These are phyloP conservation scores for Caenorhabditis sp. DNA, from an alignment of 2,888 invertebrate species.

Conservation along the genomic window DNA sequence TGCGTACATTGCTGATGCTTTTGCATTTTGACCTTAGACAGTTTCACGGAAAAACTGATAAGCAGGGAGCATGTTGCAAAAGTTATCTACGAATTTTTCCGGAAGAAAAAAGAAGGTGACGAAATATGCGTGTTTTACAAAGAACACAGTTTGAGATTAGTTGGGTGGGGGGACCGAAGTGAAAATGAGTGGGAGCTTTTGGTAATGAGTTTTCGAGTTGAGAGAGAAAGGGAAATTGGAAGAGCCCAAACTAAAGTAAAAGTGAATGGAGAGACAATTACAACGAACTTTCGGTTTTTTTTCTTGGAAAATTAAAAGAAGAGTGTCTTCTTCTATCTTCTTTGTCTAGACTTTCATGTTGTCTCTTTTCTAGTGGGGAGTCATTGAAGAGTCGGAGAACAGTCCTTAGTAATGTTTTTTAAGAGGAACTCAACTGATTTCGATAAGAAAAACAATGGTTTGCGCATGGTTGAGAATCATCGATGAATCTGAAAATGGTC, in stretches of 20 bases:
- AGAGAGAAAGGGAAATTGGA: conserved; percentile 28
- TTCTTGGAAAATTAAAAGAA: conserved; percentile 29
- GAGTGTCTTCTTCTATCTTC: neutral
- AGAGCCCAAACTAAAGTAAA: neutral
- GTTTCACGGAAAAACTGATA: conserved; percentile 57
- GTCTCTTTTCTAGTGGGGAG: neutral
- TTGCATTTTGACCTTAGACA: conserved; percentile 20
- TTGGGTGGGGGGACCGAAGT: conserved; percentile 8
- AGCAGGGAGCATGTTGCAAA: neutral
- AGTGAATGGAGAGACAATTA: conserved; percentile 17
- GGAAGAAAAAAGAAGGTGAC: conserved; percentile 30
- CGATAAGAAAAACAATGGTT: too few species aligned
- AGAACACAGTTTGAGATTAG: conserved; percentile 17
- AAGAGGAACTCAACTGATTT: too few species aligned
- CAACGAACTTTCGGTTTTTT: conserved; percentile 23
- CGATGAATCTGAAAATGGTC: too few species aligned
- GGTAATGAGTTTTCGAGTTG: neutral
- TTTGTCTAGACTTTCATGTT: conserved; percentile 2
- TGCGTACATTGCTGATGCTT: neutral
- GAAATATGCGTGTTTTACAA: conserved; percentile 18
- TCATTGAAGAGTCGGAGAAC: neutral
- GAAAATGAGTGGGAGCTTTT: neutral
- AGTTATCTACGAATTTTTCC: conserved; percentile 33
- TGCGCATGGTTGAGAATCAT: too few species aligned
- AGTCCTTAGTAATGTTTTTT: neutral